A percentile compares a stretch with the other conserved stretches of the same genome.
Evolutionary conservation across 2,797 vertebrate genomes (phyloP).

Genomic region (Threskiornis aethiopicus): DNA sequence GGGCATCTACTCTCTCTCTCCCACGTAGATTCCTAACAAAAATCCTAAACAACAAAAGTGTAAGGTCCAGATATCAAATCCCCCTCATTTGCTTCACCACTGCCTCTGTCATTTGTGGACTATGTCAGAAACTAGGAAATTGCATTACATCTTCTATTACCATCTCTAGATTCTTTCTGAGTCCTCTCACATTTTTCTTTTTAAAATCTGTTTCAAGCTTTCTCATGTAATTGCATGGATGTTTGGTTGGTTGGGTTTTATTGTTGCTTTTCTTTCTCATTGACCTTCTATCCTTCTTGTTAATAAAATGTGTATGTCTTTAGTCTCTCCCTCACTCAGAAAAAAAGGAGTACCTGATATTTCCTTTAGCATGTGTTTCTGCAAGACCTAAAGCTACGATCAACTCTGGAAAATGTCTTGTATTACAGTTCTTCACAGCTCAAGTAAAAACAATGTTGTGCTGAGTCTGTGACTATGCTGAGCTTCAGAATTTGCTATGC

Average conservation of each 20-base stretch:
- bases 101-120: not conserved
- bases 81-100: not conserved
- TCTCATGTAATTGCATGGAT: not conserved
- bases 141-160: not conserved
- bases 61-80: not conserved
- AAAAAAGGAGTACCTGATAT: not conserved
- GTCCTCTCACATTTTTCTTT: not conserved
- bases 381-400: not conserved
- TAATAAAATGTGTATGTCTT: not conserved
- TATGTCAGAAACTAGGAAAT: not conserved
- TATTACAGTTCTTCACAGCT: not conserved
- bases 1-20: not conserved
- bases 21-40: not conserved
- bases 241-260: not conserved
- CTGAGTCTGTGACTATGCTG: not conserved
- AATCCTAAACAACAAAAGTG: not conserved
- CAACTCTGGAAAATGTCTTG: not conserved
- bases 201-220: not conserved
- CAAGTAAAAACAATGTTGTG: not conserved
- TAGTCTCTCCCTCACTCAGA: not conserved
- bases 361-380: not conserved
- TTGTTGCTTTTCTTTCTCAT: not conserved
- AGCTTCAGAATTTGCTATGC: not conserved
- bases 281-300: not conserved
- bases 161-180: not conserved